Evolutionary conservation across 37 sponge, comb jelly and placozoan genomes (phyloP).

Genomic region (Agelas oroides): DNA sequence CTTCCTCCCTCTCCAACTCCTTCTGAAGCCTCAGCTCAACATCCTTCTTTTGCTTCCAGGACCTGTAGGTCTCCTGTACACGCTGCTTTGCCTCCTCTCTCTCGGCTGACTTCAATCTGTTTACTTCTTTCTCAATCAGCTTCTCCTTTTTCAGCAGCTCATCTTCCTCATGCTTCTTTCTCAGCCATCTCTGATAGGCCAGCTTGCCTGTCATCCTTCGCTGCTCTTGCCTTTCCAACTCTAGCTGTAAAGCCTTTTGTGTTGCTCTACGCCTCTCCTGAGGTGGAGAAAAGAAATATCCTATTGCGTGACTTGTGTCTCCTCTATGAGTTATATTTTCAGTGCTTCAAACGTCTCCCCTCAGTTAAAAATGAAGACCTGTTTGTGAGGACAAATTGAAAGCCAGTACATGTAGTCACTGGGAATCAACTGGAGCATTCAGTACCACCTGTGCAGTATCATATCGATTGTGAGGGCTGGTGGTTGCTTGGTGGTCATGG

Average conservation of each 20-base stretch:
- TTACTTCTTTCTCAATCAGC: slow-evolving; percentile 6
- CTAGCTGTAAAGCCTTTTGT: neutral
- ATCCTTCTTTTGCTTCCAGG: slow-evolving; percentile 70
- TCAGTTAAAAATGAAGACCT: too few relatives aligned
- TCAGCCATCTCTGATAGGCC: slow-evolving; percentile 38
- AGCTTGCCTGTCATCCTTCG: neutral
- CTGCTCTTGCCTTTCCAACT: slow-evolving; percentile 7
- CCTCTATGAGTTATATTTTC: too few relatives aligned
- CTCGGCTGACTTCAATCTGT: slow-evolving; percentile 1
- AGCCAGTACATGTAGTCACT: too few relatives aligned
- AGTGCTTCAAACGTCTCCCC: too few relatives aligned
- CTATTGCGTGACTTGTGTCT: neutral
- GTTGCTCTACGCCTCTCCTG: neutral
- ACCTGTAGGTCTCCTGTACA: slow-evolving; percentile 38
- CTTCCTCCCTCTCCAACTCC: neutral
- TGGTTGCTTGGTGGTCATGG: too few relatives aligned
- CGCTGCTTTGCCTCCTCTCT: slow-evolving; percentile 4
- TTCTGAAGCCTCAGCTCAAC: slow-evolving; percentile 27
- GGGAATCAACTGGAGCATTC: too few relatives aligned
- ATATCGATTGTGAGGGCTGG: too few relatives aligned
- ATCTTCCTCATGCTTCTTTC: slow-evolving; percentile 32
- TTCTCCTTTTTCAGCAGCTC: slow-evolving; percentile 27
- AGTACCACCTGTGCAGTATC: too few relatives aligned
- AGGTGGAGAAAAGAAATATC: neutral
- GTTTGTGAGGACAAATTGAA: too few relatives aligned